phyloP scores from a whole-genome alignment of 2,113 vertebrate genomes.

The Marmota flaviventris region DNA sequence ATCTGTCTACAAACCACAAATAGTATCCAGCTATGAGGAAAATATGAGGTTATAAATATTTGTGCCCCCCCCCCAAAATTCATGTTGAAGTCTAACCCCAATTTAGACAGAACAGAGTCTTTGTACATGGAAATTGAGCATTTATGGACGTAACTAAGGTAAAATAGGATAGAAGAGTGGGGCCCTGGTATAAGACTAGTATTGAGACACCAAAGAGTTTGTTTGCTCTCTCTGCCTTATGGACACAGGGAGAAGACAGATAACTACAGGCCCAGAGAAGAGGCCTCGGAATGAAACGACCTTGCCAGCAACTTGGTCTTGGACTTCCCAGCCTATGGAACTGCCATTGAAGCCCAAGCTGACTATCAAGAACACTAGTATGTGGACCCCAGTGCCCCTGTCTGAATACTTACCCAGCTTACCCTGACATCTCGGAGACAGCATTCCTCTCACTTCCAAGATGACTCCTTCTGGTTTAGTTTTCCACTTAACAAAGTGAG shows the following conservation, averaged over 20 bases:
- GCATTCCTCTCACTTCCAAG: not conserved
- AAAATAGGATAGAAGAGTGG: not conserved
- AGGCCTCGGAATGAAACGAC: not conserved
- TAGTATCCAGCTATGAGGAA: not conserved
- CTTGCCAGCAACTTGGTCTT: not conserved
- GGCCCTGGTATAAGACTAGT: not conserved
- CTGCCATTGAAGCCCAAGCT: not conserved
- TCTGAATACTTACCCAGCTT: not conserved
- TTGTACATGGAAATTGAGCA: not conserved
- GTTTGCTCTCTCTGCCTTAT: not conserved
- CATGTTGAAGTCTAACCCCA: not conserved
- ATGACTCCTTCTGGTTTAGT: not conserved
- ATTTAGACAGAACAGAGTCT: not conserved
- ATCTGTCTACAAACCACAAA: not conserved
- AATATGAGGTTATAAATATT: not conserved
- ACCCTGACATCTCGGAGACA: not conserved
- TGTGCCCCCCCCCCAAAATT: not conserved
- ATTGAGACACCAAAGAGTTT: not conserved
- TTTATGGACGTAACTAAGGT: constrained; percentile 7
- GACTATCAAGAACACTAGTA: not conserved
- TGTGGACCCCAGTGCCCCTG: accelerated
- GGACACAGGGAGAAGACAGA: not conserved
- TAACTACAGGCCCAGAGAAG: not conserved
- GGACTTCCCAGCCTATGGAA: not conserved
- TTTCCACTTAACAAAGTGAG: not conserved